These are phyloP conservation scores for Rhodophaea formosa DNA, from an alignment of 2,888 invertebrate species.

Conservation along the genomic window DNA sequence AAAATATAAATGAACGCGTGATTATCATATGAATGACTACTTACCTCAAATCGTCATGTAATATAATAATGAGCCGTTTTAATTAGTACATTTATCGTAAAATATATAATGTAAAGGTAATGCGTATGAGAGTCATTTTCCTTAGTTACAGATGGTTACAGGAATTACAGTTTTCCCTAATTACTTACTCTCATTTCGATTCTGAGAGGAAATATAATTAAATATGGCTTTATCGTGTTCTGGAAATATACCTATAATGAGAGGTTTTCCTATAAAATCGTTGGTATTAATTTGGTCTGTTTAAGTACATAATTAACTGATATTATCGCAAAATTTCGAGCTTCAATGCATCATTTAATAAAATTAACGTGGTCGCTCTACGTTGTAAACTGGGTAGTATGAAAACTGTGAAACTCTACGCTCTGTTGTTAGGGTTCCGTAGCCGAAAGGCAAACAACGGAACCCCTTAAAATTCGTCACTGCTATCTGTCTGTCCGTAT, in stretches of 20 bases:
- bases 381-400: neutral
- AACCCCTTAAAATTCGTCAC: no score
- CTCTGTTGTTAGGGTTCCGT: no score
- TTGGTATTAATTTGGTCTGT: neutral
- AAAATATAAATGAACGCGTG: no score
- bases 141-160: neutral
- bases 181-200: neutral
- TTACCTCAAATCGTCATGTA: no score
- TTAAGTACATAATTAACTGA: conserved; percentile 5
- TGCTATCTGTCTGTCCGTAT: no score
- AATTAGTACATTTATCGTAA: neutral
- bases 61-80: neutral
- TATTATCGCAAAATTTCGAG: neutral
- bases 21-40: no score
- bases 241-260: neutral
- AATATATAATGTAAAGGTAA: neutral
- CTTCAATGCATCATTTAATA: neutral
- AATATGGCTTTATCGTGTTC: neutral
- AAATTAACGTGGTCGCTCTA: conserved; percentile 6
- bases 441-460: no score
- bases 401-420: neutral
- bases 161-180: neutral
- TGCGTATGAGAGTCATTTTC: neutral
- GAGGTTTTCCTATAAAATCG: neutral
- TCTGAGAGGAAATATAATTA: neutral